Percentiles rank a stretch among this genome's conserved stretches.
Conservation (phyloP, 37 sponge, comb jelly and placozoan genomes). For the Agelas oroides region DNA sequence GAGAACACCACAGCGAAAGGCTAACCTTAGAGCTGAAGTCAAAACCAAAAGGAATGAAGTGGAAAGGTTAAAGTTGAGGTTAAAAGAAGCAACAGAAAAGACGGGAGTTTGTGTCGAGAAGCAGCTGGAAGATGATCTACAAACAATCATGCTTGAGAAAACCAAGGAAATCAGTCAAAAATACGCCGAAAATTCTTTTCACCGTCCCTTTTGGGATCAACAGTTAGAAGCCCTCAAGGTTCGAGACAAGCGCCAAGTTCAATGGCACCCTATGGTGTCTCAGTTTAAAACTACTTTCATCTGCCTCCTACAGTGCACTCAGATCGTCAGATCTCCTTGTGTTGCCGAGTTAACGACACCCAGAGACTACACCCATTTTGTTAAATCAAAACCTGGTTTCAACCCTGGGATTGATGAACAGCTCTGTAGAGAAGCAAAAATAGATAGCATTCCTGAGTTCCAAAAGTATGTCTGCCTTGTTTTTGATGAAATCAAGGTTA, state of each 20-base stretch:
- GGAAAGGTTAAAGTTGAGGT: not conserved
- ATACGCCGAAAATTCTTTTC: not conserved
- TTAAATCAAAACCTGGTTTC: constrained; percentile 45
- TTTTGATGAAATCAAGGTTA: constrained; percentile 48
- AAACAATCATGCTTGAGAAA: constrained; percentile 10
- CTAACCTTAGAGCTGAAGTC: not conserved
- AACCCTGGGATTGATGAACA: constrained; percentile 18
- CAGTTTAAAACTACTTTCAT: too few relatives aligned
- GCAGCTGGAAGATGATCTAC: not conserved
- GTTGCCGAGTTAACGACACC: constrained; percentile 5
- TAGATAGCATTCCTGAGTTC: constrained; percentile 24
- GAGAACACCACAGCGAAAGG: not conserved
- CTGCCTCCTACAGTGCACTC: constrained; percentile 28
- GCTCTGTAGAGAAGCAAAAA: constrained; percentile 19
- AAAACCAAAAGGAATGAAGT: not conserved
- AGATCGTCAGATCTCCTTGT: constrained; percentile 19
- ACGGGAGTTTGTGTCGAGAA: not conserved
- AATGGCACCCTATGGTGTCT: not conserved
- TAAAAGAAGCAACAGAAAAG: not conserved
- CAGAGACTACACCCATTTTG: constrained; percentile 36
- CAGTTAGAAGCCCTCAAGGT: constrained; percentile 15
- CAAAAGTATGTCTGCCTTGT: constrained; percentile 50
- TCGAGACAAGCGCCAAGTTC: not conserved
- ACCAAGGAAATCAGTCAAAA: not conserved
- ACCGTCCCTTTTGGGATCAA: not conserved